A percentile compares a stretch with the other conserved stretches of the same genome.
Evolutionary conservation across 2,797 vertebrate species (phyloP).

Genomic region (Typhlichthys subterraneus): DNA sequence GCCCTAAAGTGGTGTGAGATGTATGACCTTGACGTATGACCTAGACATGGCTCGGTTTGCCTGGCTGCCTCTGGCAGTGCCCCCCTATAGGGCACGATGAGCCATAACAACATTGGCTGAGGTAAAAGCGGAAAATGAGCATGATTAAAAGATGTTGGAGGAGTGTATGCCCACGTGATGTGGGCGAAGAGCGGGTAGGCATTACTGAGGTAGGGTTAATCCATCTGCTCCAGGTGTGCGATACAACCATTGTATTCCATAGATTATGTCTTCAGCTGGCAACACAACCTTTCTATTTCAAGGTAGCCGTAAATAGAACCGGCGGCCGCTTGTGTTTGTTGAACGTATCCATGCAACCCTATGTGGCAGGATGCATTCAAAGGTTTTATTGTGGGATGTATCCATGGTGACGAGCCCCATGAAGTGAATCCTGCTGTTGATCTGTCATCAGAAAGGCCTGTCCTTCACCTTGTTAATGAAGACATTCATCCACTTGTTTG

Average conservation of each 20-base stretch:
- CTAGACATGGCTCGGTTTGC: background rate
- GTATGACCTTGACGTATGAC: too few species aligned
- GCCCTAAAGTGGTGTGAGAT: too few species aligned
- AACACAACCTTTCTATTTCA: constrained; percentile 76
- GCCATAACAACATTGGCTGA: too few species aligned
- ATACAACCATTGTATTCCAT: constrained; percentile 50
- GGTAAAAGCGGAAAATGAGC: background rate
- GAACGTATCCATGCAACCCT: constrained; percentile 74
- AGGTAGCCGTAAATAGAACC: constrained; percentile 71
- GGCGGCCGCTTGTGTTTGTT: constrained; percentile 70
- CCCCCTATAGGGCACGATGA: too few species aligned
- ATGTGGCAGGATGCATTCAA: constrained; percentile 46
- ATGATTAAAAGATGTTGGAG: constrained; percentile 21
- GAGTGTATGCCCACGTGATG: background rate
- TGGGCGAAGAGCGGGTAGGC: constrained; percentile 22
- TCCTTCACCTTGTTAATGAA: background rate
- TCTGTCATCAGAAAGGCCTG: constrained; percentile 19
- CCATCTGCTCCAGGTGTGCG: constrained; percentile 58
- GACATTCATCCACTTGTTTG: background rate
- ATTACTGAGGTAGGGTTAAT: constrained; percentile 39
- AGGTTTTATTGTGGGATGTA: constrained; percentile 56
- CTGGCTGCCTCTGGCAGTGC: background rate
- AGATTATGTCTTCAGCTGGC: constrained; percentile 59
- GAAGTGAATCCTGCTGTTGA: constrained; percentile 17
- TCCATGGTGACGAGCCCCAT: constrained; percentile 39